Base-by-base conservation (phyloP, 1,140 invertebrate genomes). In the Homarus americanus region DNA sequence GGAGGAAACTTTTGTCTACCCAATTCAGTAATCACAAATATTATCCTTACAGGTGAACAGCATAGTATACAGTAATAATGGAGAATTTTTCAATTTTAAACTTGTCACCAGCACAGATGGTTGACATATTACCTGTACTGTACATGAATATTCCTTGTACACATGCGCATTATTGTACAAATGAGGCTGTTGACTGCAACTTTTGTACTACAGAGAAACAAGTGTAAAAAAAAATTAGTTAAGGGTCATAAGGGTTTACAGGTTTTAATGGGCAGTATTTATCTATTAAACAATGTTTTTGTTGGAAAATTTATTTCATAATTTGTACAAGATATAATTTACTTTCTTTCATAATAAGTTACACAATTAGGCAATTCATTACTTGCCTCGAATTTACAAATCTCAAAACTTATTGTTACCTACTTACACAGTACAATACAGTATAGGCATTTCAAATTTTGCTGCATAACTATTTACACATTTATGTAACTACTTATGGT, bases 301-400 rank as follows among this genome's bases (percentile, higher is more conserved):
- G 38, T 63, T 82, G 49, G 38, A 58, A 82, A 63, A 82, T 82
- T 82, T 82, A 63, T 38, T 80, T 78, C 20, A 82, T 82, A 63
- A 82, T 82, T 82, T 82, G 79, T 82, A 82, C 79, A 69, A 69
- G 63, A 82, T 63, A 82, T 82, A 34, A 44, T 82, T 82, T 82
- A 82, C 38, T n/a, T 82, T 63, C 79, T 58, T 82, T 36, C 41
- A 38, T 82, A 20, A 63, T 24, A 58, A 82, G 63, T 82, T 82
- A 82, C 17, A 63, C 53, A 82, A 28, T 9, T 69, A 69, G 5
- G 63, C n/a, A 69, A 32, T 24, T 32, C 63, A 20, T 49, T 49
- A 58, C 17, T 58, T 58, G 53, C 53, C 53, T 58, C 17, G 53
- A 20, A 20, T 58, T 58, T 58, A 58, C 53, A 58, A 58, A 58